Conservation (phyloP, 2,888 invertebrate genomes). For the Caenorhabditis drosophilae region DNA sequence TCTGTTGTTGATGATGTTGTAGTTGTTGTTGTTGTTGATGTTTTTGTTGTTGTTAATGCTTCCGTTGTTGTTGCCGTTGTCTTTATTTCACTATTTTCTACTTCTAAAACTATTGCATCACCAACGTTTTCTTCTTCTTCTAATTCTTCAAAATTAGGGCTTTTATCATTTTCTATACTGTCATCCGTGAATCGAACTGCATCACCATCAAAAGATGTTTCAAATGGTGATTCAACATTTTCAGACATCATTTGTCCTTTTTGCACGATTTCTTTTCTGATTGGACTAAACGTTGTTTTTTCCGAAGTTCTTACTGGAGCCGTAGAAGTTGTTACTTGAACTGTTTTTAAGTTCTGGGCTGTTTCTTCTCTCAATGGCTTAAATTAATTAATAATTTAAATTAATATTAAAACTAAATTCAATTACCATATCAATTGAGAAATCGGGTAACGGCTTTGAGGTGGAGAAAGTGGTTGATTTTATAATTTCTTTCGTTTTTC, state of each 20-base stretch:
- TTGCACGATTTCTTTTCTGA: conserved; percentile 1
- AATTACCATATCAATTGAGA: conserved; percentile 35
- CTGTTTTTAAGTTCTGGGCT: background rate
- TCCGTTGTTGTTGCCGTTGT: conserved; percentile 4
- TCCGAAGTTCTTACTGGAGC: background rate
- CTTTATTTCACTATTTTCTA: too few relatives aligned
- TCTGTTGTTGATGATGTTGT: conserved; percentile 8
- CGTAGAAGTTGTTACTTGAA: conserved; percentile 1
- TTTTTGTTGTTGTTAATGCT: conserved; percentile 6
- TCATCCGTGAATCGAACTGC: conserved; percentile 12
- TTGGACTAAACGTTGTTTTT: background rate
- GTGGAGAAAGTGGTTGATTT: background rate
- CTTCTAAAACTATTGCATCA: too few relatives aligned
- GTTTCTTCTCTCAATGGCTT: too few relatives aligned
- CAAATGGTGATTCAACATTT: conserved; percentile 29
- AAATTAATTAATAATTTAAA: too few relatives aligned
- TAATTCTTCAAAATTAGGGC: too few relatives aligned
- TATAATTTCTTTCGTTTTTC: conserved; percentile 2
- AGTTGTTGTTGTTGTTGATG: conserved; percentile 8
- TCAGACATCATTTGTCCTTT: conserved; percentile 18
- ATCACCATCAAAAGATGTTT: conserved; percentile 23
- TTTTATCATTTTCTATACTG: too few relatives aligned
- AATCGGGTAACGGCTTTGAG: conserved; percentile 36
- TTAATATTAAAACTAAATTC: too few relatives aligned
- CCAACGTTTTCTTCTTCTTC: too few relatives aligned